phyloP scores from a whole-genome alignment of 2,797 vertebrate genomes.

The Poeciliopsis gracilis region DNA sequence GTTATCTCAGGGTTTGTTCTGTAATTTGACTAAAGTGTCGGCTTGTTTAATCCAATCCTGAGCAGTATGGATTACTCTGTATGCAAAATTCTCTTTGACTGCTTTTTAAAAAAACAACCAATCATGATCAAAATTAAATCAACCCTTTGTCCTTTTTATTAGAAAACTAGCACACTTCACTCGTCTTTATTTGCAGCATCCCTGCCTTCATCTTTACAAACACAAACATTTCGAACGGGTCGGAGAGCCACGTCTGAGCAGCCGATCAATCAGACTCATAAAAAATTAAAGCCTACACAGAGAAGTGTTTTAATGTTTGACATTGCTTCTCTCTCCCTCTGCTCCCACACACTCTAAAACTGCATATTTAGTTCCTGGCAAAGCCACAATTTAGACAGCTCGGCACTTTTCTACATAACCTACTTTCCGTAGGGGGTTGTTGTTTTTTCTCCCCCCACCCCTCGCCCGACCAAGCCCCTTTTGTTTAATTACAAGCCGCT shows the following conservation, averaged over 20 bases:
- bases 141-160: slow-evolving; percentile 50
- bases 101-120: neutral
- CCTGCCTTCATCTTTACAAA: slow-evolving; percentile 56
- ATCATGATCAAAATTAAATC: slow-evolving; percentile 12
- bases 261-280: slow-evolving; percentile 74
- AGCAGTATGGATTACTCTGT: slow-evolving; percentile 18
- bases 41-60: slow-evolving; percentile 38
- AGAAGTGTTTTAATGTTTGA: slow-evolving; percentile 63
- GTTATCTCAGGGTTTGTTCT: slow-evolving; percentile 47
- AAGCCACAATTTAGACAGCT: slow-evolving; percentile 80
- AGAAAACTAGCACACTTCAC: slow-evolving; percentile 26
- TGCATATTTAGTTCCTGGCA: slow-evolving; percentile 77
- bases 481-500: slow-evolving; percentile 87
- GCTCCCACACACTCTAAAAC: slow-evolving; percentile 61
- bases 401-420: slow-evolving; percentile 83
- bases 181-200: slow-evolving; percentile 32
- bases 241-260: slow-evolving; percentile 49
- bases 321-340: slow-evolving; percentile 41
- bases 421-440: slow-evolving; percentile 79
- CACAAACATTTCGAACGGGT: slow-evolving; percentile 69
- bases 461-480: slow-evolving; percentile 75
- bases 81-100: slow-evolving; percentile 35
- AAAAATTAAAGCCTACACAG: slow-evolving; percentile 66
- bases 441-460: slow-evolving; percentile 48
- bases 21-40: slow-evolving; percentile 30